Percentiles rank a stretch among this genome's conserved stretches.
Conservation (phyloP, 2,113 vertebrate genomes). For the Psettodes erumei region DNA sequence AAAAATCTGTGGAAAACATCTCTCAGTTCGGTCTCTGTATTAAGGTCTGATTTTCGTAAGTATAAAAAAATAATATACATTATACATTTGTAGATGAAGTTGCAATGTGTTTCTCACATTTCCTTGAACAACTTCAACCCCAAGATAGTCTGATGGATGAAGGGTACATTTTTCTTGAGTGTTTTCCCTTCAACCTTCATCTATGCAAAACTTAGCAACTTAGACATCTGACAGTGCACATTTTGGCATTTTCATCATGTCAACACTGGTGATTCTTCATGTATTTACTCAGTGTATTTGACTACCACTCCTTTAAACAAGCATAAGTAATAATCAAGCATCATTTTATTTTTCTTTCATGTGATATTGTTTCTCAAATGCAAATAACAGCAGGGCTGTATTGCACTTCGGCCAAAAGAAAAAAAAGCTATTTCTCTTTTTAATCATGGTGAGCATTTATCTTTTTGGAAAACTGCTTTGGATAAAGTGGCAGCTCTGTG, state of each 20-base stretch:
- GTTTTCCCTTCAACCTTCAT: neutral
- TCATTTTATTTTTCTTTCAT: conserved; percentile 60
- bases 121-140: too few relatives aligned
- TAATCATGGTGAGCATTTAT: conserved; percentile 21
- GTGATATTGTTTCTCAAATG: conserved; percentile 65
- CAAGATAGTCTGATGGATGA: too few relatives aligned
- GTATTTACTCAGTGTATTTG: conserved; percentile 63
- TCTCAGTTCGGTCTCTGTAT: neutral
- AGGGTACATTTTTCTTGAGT: too few relatives aligned
- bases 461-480: neutral
- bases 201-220: conserved; percentile 9
- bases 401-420: conserved; percentile 28
- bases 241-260: conserved; percentile 49
- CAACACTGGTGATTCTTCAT: conserved; percentile 55
- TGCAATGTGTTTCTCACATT: neutral
- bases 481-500: conserved; percentile 6
- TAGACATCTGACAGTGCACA: conserved; percentile 60
- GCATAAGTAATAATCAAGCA: conserved; percentile 67
- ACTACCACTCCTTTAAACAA: conserved; percentile 60
- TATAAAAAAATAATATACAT: too few relatives aligned
- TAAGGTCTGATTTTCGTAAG: neutral
- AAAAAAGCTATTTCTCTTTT: conserved; percentile 26
- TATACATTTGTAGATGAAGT: neutral
- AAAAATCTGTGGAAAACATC: neutral
- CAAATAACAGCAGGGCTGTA: conserved; percentile 72